Percentiles rank a stretch among this genome's conserved stretches.
phyloP scores from a whole-genome alignment of 2,113 vertebrate genomes.

The Mirza zaza region DNA sequence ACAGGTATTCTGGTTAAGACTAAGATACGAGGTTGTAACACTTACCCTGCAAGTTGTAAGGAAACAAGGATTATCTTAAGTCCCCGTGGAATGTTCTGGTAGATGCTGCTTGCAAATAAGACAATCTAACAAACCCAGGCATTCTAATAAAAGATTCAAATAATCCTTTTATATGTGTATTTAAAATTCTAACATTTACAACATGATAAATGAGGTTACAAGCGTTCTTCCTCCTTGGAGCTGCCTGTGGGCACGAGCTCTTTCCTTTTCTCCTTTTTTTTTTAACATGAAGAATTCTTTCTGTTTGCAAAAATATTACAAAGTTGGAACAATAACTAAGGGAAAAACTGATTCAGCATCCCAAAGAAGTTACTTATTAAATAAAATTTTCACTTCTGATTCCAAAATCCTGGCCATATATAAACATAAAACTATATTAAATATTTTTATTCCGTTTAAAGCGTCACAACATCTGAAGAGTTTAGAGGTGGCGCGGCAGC shows the following conservation, averaged over 20 bases:
- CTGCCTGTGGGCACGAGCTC: neutral
- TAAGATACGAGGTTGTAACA: conserved; percentile 6
- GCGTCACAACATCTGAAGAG: neutral
- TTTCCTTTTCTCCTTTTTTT: neutral
- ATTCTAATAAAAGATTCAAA: neutral
- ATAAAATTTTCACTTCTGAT: neutral
- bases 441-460: conserved; percentile 18
- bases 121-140: neutral
- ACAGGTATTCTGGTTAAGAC: neutral
- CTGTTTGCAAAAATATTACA: neutral
- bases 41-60: conserved; percentile 23
- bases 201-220: neutral
- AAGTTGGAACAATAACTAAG: neutral
- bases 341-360: neutral
- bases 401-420: neutral
- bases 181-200: conserved; percentile 6
- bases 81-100: conserved; percentile 35
- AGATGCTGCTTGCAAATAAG: neutral
- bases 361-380: neutral
- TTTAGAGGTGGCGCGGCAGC: no score
- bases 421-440: neutral
- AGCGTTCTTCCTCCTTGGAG: neutral
- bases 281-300: neutral
- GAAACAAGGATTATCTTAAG: conserved; percentile 47
- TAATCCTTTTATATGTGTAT: neutral